Base-by-base conservation (phyloP, 2,797 vertebrate genomes). In the Poeciliopsis turneri region DNA sequence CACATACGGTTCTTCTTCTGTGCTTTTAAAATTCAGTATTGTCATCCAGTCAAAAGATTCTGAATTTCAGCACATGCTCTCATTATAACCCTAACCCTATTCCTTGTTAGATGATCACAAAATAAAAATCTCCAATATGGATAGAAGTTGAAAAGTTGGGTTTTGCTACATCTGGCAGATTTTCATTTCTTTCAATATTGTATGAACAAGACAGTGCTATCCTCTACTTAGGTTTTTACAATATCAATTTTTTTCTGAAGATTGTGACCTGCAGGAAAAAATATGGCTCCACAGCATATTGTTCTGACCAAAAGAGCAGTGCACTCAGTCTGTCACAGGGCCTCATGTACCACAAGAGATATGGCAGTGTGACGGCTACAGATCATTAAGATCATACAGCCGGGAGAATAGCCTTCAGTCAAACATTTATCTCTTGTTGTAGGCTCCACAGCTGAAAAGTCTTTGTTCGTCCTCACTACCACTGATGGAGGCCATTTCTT, bases 401-500 rank as follows among this genome's bases (percentile, higher is more conserved):
- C 75, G 77, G 81, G 91, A 93, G 92, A 92, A 92, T 90, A 87
- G 94, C 93, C 94, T 91, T 93, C 90, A 90, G 93, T 93, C 92
- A 91, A 89, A 90, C 93, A 94, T 95, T 93, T 93, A 93, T 95
- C 94, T 95, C 89, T 76, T 81, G 82, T 82, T 77, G 39, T 84
- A 79, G 86, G 74, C 87, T 76, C 82, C 68, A 20, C 71, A 61
- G 85, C 84, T 84, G 86, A 89, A 90, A 93, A 93, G 89, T 86
- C 92, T 95, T 94, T 95, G 93, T 95, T 92, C 77, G 80, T 89
- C 90, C 87, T 91, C 75, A 91, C 90, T 87, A 77, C 82, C 75
- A n/a, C 88, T 92, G 93, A 95, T 94, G 87, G 91, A 94, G 92
- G 87, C 88, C 88, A 90, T 94, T 93, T 82, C 88, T 91, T 93